These are phyloP conservation scores for Priocnemis perturbator DNA, from an alignment of 2,888 invertebrate species.

Conservation along the genomic window DNA sequence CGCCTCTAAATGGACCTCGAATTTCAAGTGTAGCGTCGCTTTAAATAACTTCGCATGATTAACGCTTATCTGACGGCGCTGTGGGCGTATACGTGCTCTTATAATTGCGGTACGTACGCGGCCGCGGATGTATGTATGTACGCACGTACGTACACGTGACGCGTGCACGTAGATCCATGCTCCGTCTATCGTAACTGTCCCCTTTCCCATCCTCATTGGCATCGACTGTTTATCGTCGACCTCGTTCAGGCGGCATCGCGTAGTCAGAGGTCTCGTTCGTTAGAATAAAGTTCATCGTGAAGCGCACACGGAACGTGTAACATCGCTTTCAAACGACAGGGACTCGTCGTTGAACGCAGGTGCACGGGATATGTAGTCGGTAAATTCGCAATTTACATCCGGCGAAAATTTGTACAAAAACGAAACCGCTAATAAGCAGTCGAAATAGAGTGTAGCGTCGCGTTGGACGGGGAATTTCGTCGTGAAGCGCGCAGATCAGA, in stretches of 20 bases:
- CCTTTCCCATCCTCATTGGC: constrained; percentile 14
- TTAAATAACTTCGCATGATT: constrained; percentile 39
- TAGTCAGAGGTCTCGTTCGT: too few species aligned
- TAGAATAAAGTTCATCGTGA: too few species aligned
- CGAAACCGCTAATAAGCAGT: too few species aligned
- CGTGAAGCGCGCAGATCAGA: too few species aligned
- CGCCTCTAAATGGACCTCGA: constrained; percentile 19
- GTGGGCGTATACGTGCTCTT: constrained; percentile 30
- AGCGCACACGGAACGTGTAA: too few species aligned
- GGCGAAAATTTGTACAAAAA: too few species aligned
- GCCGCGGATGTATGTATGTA: not conserved
- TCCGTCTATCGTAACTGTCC: constrained; percentile 25
- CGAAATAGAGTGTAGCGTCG: too few species aligned
- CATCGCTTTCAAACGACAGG: too few species aligned
- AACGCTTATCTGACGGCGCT: constrained; percentile 33
- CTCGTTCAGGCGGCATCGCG: constrained; percentile 12
- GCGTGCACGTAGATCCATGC: not conserved
- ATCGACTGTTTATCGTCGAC: constrained; percentile 30
- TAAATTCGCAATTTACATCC: too few species aligned
- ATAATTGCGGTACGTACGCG: constrained; percentile 29
- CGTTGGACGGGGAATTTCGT: too few species aligned
- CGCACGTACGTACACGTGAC: not conserved
- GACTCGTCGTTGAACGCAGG: too few species aligned
- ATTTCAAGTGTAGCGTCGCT: constrained; percentile 34
- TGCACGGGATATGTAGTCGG: too few species aligned